Evolutionary conservation across 2,888 invertebrate species (phyloP).

Genomic region (Rhamnusium bicolor): DNA sequence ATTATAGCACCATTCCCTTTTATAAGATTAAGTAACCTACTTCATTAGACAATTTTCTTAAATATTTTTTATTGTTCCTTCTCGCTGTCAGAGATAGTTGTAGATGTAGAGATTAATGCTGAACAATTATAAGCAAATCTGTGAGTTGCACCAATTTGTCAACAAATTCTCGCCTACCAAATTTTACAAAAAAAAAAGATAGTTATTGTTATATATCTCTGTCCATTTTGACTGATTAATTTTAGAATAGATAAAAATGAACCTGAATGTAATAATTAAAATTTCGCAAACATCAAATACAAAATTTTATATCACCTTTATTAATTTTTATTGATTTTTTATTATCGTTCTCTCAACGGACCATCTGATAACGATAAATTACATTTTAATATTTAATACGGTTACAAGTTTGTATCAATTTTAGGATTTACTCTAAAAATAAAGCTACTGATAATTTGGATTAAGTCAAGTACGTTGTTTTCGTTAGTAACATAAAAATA

Average conservation of each 20-base stretch:
- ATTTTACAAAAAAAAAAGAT: too few species aligned
- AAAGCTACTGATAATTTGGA: slow-evolving; percentile 27
- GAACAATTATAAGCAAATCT: neutral
- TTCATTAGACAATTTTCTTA: too few species aligned
- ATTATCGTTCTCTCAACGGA: neutral
- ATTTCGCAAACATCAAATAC: slow-evolving; percentile 14
- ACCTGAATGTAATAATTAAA: neutral
- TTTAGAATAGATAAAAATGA: neutral
- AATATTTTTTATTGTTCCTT: too few species aligned
- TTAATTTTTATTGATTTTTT: slow-evolving; percentile 28
- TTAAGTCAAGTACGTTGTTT: slow-evolving; percentile 20
- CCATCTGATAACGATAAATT: slow-evolving; percentile 11
- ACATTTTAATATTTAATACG: slow-evolving; percentile 15
- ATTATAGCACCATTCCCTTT: too few species aligned
- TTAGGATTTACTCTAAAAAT: slow-evolving; percentile 23
- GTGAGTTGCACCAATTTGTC: neutral
- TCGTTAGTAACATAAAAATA: neutral
- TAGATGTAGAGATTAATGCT: neutral
- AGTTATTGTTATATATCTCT: too few species aligned
- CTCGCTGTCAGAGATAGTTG: too few species aligned
- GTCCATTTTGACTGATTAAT: slow-evolving; percentile 19
- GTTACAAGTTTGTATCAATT: neutral
- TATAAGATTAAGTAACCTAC: too few species aligned
- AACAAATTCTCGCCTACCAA: neutral
- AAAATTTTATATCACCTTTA: slow-evolving; percentile 3